Conservation (phyloP, 1,140 invertebrate genomes). For the Caligus rogercresseyi region DNA sequence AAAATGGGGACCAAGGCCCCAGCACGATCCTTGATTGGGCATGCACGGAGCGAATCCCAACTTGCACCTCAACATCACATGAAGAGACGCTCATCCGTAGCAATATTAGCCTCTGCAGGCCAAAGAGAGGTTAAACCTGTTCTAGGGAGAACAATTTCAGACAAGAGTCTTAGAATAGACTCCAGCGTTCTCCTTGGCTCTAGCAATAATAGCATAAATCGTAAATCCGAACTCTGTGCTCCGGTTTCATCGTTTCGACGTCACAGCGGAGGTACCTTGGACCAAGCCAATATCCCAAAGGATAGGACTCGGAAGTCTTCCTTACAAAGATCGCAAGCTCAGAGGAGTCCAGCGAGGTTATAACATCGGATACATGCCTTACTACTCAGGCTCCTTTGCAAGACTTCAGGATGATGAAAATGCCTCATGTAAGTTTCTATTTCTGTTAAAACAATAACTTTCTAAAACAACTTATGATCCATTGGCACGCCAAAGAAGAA, state of each 20-base stretch:
- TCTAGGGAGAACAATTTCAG: background rate
- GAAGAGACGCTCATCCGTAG: background rate
- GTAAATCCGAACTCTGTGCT: background rate
- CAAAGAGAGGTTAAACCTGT: background rate
- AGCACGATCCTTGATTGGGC: background rate
- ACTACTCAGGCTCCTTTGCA: background rate
- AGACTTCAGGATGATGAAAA: background rate
- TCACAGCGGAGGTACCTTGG: background rate
- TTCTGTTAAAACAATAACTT: too few species aligned
- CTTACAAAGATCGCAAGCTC: background rate
- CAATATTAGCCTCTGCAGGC: background rate
- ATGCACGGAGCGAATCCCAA: background rate
- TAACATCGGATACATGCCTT: background rate
- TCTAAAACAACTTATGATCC: too few species aligned
- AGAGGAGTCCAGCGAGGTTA: background rate
- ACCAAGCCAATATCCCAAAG: background rate
- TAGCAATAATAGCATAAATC: background rate
- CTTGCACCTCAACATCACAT: background rate
- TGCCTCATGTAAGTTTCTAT: background rate
- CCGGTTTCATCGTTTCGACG: background rate
- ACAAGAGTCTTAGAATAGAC: background rate
- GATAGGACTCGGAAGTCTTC: background rate
- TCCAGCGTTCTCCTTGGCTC: background rate
- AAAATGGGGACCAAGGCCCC: background rate
- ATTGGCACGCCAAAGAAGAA: too few species aligned